Evolutionary conservation across 2,888 invertebrate species (phyloP).

Genomic region (Xylocampa areola): DNA sequence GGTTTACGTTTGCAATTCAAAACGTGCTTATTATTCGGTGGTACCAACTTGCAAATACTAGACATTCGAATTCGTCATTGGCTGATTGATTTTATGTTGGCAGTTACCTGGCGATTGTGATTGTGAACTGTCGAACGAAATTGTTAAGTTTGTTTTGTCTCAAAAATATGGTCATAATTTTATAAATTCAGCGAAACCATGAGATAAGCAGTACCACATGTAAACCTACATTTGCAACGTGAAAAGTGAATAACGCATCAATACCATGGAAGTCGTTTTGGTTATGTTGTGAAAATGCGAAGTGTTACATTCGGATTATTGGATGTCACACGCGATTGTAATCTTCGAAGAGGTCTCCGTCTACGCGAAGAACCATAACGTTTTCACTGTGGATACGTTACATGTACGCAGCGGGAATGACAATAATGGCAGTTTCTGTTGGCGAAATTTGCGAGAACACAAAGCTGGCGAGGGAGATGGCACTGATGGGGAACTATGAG

Average conservation of each 20-base stretch:
- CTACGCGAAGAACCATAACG: slow-evolving; percentile 67
- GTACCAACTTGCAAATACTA: slow-evolving; percentile 38
- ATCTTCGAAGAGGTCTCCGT: slow-evolving; percentile 72
- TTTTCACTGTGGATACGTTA: slow-evolving; percentile 79
- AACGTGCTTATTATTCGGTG: slow-evolving; percentile 5
- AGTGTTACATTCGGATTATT: slow-evolving; percentile 76
- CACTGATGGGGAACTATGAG: slow-evolving; percentile 98
- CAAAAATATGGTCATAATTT: slow-evolving; percentile 71
- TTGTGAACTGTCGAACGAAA: slow-evolving; percentile 74
- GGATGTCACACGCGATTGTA: slow-evolving; percentile 80
- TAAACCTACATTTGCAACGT: slow-evolving; percentile 57
- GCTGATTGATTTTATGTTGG: slow-evolving; percentile 56
- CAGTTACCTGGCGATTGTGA: slow-evolving; percentile 67
- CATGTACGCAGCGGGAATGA: slow-evolving; percentile 91
- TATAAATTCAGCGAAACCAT: slow-evolving; percentile 72
- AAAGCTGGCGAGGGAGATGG: slow-evolving; percentile 98
- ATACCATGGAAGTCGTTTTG: slow-evolving; percentile 64
- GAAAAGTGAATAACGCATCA: slow-evolving; percentile 62
- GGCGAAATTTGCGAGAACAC: slow-evolving; percentile 98
- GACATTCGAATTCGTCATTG: slow-evolving; percentile 55
- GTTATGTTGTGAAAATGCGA: slow-evolving; percentile 76
- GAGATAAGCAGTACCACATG: slow-evolving; percentile 69
- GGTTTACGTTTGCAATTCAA: slow-evolving; percentile 18
- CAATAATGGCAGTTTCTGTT: slow-evolving; percentile 96
- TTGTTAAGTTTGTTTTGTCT: slow-evolving; percentile 84